Evolutionary conservation across 1,140 invertebrate species (phyloP).

Genomic region (Procambarus clarkii): DNA sequence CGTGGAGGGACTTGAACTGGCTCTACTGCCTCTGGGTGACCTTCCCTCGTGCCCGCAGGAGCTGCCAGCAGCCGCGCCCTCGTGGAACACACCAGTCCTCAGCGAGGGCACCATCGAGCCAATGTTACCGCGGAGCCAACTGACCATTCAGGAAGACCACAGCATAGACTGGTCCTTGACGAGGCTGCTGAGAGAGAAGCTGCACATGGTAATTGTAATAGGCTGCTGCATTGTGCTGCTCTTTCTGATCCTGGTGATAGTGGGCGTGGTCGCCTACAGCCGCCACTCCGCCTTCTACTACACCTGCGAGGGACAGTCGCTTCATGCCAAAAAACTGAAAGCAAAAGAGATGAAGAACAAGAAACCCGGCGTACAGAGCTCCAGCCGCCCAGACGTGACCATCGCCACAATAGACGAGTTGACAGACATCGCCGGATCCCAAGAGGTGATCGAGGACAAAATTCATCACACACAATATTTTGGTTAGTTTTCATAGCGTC

Average conservation of each 20-base stretch:
- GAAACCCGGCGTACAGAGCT: slow-evolving; percentile 72
- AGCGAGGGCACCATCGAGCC: slow-evolving; percentile 27
- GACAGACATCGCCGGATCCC: slow-evolving; percentile 74
- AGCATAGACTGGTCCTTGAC: slow-evolving; percentile 49
- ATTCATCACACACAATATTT: background rate
- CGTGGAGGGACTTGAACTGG: slow-evolving; percentile 68
- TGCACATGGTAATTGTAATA: slow-evolving; percentile 74
- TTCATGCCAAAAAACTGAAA: slow-evolving; percentile 23
- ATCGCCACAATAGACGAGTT: slow-evolving; percentile 76
- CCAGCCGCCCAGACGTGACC: slow-evolving; percentile 66
- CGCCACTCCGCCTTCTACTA: slow-evolving; percentile 84
- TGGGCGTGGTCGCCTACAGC: slow-evolving; percentile 76
- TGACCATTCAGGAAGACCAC: slow-evolving; percentile 35
- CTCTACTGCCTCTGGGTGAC: slow-evolving; percentile 75
- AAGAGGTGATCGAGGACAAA: slow-evolving; percentile 17
- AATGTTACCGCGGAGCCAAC: slow-evolving; percentile 45
- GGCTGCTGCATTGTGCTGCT: slow-evolving; percentile 75
- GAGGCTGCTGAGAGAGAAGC: slow-evolving; percentile 39
- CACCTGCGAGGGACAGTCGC: slow-evolving; percentile 82
- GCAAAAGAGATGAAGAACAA: slow-evolving; percentile 70
- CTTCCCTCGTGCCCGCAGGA: slow-evolving; percentile 49
- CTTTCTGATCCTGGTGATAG: slow-evolving; percentile 74
- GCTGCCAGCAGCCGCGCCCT: slow-evolving; percentile 36
- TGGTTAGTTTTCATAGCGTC: background rate
- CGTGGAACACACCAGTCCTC: slow-evolving; percentile 28